These are phyloP conservation scores for Myripristis jacobus DNA, from an alignment of 2,797 vertebrate species.

Conservation along the genomic window DNA sequence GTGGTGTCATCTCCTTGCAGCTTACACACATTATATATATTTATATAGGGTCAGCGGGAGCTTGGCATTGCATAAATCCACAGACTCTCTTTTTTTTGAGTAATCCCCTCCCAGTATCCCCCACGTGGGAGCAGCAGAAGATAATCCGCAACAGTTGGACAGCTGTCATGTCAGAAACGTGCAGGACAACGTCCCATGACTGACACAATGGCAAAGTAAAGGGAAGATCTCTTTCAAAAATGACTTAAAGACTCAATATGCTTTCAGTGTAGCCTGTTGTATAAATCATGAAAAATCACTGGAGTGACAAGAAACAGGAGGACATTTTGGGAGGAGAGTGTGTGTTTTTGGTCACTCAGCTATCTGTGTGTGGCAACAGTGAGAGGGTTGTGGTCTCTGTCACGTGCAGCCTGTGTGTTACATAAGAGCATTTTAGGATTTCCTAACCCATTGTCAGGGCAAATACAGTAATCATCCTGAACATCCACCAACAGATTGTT, in stretches of 20 bases:
- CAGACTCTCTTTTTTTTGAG: conserved; percentile 37
- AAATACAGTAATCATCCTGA: conserved; percentile 61
- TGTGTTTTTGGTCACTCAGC: conserved; percentile 25
- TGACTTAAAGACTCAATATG: conserved; percentile 36
- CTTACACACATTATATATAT: conserved; percentile 17
- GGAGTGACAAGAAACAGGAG: conserved; percentile 40
- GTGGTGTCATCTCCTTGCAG: conserved; percentile 9
- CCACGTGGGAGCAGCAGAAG: conserved; percentile 62
- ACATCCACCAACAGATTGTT: conserved; percentile 62
- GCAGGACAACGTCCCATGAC: conserved; percentile 44
- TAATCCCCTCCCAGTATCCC: conserved; percentile 70
- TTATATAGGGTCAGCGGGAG: background rate
- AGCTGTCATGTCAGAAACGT: conserved; percentile 76
- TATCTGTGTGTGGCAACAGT: conserved; percentile 13
- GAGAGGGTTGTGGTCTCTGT: conserved; percentile 32
- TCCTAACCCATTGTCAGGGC: conserved; percentile 65
- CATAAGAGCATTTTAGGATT: conserved; percentile 74
- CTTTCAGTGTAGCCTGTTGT: background rate
- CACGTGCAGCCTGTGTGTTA: conserved; percentile 60
- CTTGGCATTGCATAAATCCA: conserved; percentile 37
- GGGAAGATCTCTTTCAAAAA: background rate
- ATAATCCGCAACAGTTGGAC: conserved; percentile 74
- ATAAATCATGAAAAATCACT: conserved; percentile 12
- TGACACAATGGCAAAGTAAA: conserved; percentile 42
- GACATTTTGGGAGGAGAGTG: conserved; percentile 7